Percentiles rank a stretch among this genome's conserved stretches.
phyloP scores from a whole-genome alignment of 2,113 vertebrate genomes.

The Pseudopodoces humilis region DNA sequence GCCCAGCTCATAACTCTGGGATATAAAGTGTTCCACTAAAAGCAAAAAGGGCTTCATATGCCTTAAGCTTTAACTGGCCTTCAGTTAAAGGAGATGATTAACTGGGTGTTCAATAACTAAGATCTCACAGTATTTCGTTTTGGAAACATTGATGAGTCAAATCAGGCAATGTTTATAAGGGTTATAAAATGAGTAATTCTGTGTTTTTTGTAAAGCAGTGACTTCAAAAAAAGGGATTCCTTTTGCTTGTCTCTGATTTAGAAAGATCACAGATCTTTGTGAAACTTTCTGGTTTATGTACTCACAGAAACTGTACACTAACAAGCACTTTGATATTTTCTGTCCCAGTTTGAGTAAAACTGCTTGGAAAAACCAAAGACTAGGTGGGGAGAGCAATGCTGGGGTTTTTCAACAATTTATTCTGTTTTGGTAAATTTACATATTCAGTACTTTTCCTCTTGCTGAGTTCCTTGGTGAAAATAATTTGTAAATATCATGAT shows the following conservation, averaged over 20 bases:
- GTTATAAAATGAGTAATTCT: neutral
- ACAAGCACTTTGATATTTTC: neutral
- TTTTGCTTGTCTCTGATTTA: neutral
- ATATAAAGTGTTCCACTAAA: neutral
- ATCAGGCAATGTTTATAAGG: neutral
- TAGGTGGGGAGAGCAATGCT: too few relatives aligned
- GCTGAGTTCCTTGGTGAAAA: neutral
- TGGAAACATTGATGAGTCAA: neutral
- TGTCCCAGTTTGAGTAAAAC: neutral
- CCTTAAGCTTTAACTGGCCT: neutral
- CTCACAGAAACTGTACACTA: neutral
- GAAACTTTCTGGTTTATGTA: neutral
- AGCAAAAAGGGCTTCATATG: neutral
- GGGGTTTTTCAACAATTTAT: neutral
- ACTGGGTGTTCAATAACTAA: neutral
- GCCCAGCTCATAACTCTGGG: neutral
- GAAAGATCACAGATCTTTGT: neutral
- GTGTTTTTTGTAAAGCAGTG: neutral
- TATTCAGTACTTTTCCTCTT: neutral
- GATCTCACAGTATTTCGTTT: neutral
- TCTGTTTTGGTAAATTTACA: neutral
- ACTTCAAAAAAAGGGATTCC: neutral
- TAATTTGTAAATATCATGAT: neutral
- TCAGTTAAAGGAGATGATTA: neutral
- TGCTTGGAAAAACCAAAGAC: neutral